Evolutionary conservation across 2,888 invertebrate genomes (phyloP).

Genomic region (Liodrosophila aerea): DNA sequence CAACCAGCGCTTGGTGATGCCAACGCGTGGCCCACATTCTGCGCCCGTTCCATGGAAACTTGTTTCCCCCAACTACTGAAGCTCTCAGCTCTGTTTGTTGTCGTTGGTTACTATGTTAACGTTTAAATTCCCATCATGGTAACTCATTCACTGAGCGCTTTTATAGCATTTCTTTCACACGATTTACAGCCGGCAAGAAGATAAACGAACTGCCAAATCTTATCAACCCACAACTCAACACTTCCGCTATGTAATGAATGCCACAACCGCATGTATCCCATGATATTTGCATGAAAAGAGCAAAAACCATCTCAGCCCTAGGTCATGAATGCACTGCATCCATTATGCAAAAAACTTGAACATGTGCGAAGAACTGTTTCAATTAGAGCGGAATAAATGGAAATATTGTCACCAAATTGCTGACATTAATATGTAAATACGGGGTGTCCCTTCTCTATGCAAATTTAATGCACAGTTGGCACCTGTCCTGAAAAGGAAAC

Average conservation of each 20-base stretch:
- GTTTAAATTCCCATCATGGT: slow-evolving; percentile 23
- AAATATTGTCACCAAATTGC: slow-evolving; percentile 27
- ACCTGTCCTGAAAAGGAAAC: slow-evolving; percentile 18
- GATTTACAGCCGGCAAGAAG: slow-evolving; percentile 11
- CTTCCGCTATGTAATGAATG: slow-evolving; percentile 34
- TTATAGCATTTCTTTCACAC: slow-evolving; percentile 17
- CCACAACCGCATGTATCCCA: slow-evolving; percentile 18
- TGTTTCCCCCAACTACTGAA: slow-evolving; percentile 35
- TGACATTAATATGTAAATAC: slow-evolving; percentile 50
- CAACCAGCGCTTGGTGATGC: slow-evolving; percentile 17
- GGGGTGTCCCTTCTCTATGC: slow-evolving; percentile 15
- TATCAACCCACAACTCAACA: slow-evolving; percentile 27
- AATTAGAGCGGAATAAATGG: slow-evolving; percentile 37
- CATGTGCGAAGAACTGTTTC: slow-evolving; percentile 8
- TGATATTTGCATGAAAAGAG: slow-evolving; percentile 35
- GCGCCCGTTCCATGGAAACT: slow-evolving; percentile 29
- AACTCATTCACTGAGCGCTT: slow-evolving; percentile 6
- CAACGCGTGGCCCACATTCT: slow-evolving; percentile 50
- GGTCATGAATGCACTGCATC: slow-evolving; percentile 40
- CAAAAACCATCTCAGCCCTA: slow-evolving; percentile 13
- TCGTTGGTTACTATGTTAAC: slow-evolving; percentile 34
- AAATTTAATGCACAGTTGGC: slow-evolving; percentile 33
- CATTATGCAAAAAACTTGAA: slow-evolving; percentile 14
- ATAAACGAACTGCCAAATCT: slow-evolving; percentile 23
- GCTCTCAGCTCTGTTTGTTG: slow-evolving; percentile 15